Conservation (phyloP, 2,113 vertebrate genomes). For the Capreolus pygargus region DNA sequence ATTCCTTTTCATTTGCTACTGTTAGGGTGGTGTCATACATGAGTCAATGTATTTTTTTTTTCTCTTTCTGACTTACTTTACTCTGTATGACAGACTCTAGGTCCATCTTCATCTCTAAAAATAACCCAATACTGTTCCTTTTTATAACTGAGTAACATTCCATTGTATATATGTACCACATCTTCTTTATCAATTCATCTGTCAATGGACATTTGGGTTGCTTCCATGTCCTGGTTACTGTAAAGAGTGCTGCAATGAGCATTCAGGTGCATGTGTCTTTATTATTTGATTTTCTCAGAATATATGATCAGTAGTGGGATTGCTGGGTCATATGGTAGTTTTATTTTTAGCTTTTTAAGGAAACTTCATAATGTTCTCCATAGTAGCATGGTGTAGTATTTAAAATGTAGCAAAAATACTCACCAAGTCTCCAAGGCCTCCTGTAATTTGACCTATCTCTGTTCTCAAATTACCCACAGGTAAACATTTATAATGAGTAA, state of each 20-base stretch:
- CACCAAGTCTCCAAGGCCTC: not conserved
- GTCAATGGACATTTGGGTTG: not conserved
- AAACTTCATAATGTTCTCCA: not conserved
- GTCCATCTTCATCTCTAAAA: not conserved
- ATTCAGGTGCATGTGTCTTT: not conserved
- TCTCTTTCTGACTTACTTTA: not conserved
- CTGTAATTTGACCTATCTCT: not conserved
- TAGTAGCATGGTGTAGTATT: not conserved
- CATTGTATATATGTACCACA: not conserved
- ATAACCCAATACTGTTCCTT: not conserved
- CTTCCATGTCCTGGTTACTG: not conserved
- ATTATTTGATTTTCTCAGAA: not conserved
- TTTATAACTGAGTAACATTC: not conserved
- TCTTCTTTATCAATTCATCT: not conserved
- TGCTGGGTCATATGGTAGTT: not conserved
- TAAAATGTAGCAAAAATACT: not conserved
- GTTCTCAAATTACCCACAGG: not conserved
- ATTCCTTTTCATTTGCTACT: not conserved
- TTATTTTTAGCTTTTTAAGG: not conserved
- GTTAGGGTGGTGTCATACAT: not conserved
- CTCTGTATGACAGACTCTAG: not conserved
- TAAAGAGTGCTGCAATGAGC: not conserved
- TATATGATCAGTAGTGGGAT: not conserved
- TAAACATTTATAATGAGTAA: not conserved
- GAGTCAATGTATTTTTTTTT: not conserved